phyloP scores from a whole-genome alignment of 2,888 invertebrate species.

The Drosophila pseudotalamancana region DNA sequence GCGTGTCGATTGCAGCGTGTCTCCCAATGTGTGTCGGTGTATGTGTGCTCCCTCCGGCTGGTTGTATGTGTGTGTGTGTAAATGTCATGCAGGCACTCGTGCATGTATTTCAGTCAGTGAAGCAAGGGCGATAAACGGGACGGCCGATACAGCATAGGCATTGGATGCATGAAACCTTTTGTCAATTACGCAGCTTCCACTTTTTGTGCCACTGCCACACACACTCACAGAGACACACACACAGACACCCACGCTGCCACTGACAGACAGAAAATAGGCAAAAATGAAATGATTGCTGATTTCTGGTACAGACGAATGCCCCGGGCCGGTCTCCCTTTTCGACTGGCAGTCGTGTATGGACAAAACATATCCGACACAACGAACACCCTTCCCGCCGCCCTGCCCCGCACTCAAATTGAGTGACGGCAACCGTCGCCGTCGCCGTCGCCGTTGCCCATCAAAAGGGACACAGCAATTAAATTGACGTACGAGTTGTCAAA shows the following conservation, averaged over 20 bases:
- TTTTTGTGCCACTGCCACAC: constrained; percentile 37
- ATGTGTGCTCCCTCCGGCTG: constrained; percentile 29
- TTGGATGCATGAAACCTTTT: constrained; percentile 78
- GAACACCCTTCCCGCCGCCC: background rate
- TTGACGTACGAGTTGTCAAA: constrained; percentile 73
- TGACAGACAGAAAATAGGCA: constrained; percentile 59
- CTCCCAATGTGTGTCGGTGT: constrained; percentile 16
- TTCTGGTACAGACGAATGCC: constrained; percentile 56
- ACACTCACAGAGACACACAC: background rate
- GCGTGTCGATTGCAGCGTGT: constrained; percentile 69
- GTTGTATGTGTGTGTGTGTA: constrained; percentile 10
- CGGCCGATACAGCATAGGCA: constrained; percentile 21
- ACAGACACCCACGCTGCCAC: constrained; percentile 21
- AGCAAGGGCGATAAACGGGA: constrained; percentile 24
- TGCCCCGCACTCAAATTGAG: constrained; percentile 22
- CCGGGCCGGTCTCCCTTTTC: background rate
- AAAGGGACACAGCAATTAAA: constrained; percentile 71
- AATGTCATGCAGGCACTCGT: constrained; percentile 56
- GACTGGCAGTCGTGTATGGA: constrained; percentile 13
- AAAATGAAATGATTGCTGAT: constrained; percentile 80
- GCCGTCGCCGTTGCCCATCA: constrained; percentile 41
- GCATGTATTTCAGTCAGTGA: constrained; percentile 62
- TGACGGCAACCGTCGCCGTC: constrained; percentile 21
- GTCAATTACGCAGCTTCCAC: constrained; percentile 69
- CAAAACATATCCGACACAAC: constrained; percentile 15